Conservation (phyloP, 1,140 invertebrate species). For the Akabosia matsudoensis region DNA sequence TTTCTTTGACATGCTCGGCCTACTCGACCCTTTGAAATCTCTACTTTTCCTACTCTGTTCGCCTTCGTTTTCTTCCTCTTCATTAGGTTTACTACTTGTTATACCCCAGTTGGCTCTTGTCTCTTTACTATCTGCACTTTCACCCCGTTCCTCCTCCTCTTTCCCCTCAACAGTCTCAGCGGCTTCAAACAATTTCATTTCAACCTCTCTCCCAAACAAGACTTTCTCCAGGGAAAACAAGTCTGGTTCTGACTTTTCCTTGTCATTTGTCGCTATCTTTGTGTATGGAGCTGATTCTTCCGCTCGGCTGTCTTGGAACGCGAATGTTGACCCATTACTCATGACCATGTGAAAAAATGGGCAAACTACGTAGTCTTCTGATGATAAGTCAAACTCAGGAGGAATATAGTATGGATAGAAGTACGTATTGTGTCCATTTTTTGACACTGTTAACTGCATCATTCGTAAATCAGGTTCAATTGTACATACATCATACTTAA, state of each 20-base stretch:
- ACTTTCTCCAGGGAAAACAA: constrained; percentile 1
- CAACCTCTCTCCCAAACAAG: not conserved
- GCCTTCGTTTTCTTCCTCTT: not conserved
- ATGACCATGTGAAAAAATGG: constrained; percentile 34
- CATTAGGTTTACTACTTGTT: not conserved
- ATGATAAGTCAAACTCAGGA: constrained; percentile 20
- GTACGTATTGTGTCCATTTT: constrained; percentile 29
- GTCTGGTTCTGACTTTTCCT: not conserved
- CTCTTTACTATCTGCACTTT: not conserved
- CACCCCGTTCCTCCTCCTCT: not conserved
- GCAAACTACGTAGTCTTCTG: constrained; percentile 29
- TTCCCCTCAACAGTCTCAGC: not conserved
- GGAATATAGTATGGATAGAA: constrained; percentile 41
- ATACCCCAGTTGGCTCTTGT: not conserved
- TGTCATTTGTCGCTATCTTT: not conserved
- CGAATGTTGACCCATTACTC: constrained; percentile 30
- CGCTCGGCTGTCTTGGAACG: constrained; percentile 33
- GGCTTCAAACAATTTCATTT: not conserved
- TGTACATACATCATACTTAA: constrained; percentile 34
- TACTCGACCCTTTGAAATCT: not conserved
- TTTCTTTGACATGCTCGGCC: not conserved
- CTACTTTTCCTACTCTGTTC: not conserved
- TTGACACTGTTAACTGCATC: constrained; percentile 36
- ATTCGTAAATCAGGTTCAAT: constrained; percentile 35
- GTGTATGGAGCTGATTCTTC: constrained; percentile 26